phyloP scores from a whole-genome alignment of 2,888 invertebrate genomes.

The Chloroclystis v-ata region DNA sequence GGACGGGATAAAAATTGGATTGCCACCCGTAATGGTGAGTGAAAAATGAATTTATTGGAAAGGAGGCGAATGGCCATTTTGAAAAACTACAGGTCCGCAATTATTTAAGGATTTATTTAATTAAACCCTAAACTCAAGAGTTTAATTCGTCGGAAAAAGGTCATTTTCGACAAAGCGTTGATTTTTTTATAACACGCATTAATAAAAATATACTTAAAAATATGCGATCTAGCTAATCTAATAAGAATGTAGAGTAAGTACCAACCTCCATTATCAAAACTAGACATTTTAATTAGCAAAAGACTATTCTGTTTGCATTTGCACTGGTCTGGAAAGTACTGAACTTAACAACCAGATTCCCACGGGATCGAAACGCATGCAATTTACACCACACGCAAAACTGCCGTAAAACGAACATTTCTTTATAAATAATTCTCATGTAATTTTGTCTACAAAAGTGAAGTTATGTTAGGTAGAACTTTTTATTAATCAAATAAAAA shows the following conservation, averaged over 20 bases:
- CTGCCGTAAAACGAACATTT: neutral
- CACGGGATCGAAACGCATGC: constrained; percentile 32
- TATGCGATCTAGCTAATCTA: too few species aligned
- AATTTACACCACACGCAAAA: constrained; percentile 1
- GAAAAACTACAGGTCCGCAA: neutral
- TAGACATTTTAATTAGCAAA: constrained; percentile 6
- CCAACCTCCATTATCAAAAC: too few species aligned
- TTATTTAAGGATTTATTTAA: too few species aligned
- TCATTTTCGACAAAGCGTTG: too few species aligned
- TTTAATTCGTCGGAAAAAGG: too few species aligned
- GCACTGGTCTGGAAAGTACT: constrained; percentile 5
- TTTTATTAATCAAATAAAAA: too few species aligned
- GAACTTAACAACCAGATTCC: constrained; percentile 7
- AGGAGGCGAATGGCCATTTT: constrained; percentile 2
- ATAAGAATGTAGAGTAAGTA: too few species aligned
- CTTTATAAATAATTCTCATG: neutral
- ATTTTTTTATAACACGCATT: too few species aligned
- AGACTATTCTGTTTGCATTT: constrained; percentile 6
- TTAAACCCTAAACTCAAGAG: too few species aligned
- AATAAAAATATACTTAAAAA: too few species aligned
- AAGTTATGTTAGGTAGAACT: too few species aligned
- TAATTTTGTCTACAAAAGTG: too few species aligned
- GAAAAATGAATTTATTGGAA: constrained; percentile 15
- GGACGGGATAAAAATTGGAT: constrained; percentile 15
- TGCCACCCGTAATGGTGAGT: constrained; percentile 16